phyloP scores from a whole-genome alignment of 2,888 invertebrate genomes.

The Petrolisthes cinctipes region DNA sequence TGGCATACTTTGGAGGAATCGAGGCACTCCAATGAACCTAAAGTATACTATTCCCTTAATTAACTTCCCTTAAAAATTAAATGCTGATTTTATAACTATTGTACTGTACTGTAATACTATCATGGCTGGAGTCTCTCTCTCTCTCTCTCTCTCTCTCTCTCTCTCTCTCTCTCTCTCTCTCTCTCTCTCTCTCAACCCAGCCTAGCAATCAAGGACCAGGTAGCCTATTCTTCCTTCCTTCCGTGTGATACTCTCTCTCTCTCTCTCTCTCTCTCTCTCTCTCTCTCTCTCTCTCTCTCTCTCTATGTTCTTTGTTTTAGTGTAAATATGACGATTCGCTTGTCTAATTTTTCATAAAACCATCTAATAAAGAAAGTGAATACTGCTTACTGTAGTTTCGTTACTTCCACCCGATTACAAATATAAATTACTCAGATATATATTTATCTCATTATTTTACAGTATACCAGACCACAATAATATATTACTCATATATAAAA shows the following conservation, averaged over 20 bases:
- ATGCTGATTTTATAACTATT: not conserved
- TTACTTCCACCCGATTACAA: too few species aligned
- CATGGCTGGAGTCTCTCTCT: not conserved
- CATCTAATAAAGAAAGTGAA: not conserved
- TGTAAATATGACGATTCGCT: not conserved
- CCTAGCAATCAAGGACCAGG: not conserved
- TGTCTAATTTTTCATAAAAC: not conserved
- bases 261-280: not conserved
- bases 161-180: not conserved
- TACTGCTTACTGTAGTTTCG: not conserved
- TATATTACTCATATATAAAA: too few species aligned
- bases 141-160: conserved; percentile 23
- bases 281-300: not conserved
- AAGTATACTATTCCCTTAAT: too few species aligned
- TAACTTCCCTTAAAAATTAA: too few species aligned
- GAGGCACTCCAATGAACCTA: too few species aligned
- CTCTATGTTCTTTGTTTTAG: not conserved
- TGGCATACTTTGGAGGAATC: not conserved
- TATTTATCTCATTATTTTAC: too few species aligned
- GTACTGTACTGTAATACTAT: not conserved
- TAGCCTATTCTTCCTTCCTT: not conserved
- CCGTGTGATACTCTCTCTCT: too few species aligned
- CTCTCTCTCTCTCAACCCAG: not conserved
- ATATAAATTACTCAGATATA: too few species aligned
- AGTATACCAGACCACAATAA: too few species aligned